Evolutionary conservation across 2,113 vertebrate species (phyloP).

Genomic region (Gallinago undulata): DNA sequence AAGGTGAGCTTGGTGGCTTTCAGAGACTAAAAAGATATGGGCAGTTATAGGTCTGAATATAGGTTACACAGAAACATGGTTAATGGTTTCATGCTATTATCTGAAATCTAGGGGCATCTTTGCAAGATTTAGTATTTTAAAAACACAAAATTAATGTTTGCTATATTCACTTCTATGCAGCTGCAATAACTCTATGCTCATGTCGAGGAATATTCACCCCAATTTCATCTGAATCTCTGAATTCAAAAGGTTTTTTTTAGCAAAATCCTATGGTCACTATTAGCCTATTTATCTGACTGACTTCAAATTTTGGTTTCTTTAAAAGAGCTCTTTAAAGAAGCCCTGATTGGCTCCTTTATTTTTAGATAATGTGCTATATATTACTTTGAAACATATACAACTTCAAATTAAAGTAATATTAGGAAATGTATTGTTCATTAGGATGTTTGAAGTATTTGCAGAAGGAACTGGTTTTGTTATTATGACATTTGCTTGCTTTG

Average conservation of each 20-base stretch:
- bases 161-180: neutral
- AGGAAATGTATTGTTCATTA: neutral
- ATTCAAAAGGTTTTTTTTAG: neutral
- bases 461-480: neutral
- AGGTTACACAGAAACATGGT: neutral
- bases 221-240: neutral
- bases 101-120: neutral
- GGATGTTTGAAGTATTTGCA: neutral
- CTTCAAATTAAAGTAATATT: neutral
- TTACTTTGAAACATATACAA: neutral
- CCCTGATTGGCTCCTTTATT: neutral
- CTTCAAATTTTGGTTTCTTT: neutral
- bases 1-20: neutral
- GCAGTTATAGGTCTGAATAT: neutral
- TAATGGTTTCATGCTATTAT: neutral
- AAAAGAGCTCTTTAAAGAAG: neutral
- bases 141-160: neutral
- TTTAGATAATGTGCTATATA: neutral
- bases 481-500: neutral
- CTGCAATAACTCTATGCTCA: neutral
- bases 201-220: neutral
- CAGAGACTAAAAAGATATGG: neutral
- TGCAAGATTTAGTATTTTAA: neutral
- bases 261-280: neutral
- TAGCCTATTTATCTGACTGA: neutral